Base-by-base conservation (phyloP, 1,140 invertebrate species). In the Brachionus manjavacas region DNA sequence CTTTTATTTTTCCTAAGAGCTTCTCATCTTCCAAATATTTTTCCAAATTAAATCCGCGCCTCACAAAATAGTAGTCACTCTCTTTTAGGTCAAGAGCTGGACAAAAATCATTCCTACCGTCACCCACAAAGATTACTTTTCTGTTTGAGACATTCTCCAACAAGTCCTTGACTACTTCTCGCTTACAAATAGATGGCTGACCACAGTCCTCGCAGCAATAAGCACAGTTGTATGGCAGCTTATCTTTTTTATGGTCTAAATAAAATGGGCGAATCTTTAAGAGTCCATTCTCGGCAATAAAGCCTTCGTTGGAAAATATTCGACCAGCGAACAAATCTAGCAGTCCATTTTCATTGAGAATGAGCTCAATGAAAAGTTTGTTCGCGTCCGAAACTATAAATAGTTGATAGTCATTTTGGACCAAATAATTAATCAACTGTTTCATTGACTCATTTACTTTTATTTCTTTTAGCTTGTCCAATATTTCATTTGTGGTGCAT, bases 381-480 rank as follows among this genome's bases (percentile, higher is more conserved):
- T 95, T 95, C 2, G 94, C 92, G 89, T 95, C 94, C 35, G 94
- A 94, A 70, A 94, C 93, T n/a, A 95, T 92, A 31, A 94, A 93
- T 14, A 92, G 89, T 35, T 85, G 68, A 86, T 90, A 91, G n/a
- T 92, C 89, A 41, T 88, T 86, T 11, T 87, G 86, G 0, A 88
- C 86, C 55, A 91, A 87, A 84, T 93, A 87, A 16, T 85, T 31
- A 1, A 95, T 89, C 0, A 94, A 87, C 55, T 91, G 89, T 43
- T 89, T 87, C 87, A 94, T 92, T 64, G 79, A 68, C 3, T 81
- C 79, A 25, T 28, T 46, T 16, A 81, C 64, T 64, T 64, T 60
- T 23, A 64, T 41, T 39, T 60, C 31, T 41, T 60, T 43, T 12
- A 81, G 1, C 25, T 81, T 81, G 20, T 60, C 31, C 20, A 81